Evolutionary conservation across 2,113 vertebrate genomes (phyloP), one percentile per base, ranked within the genome.

Genomic region (Microtus richardsoni): DNA sequence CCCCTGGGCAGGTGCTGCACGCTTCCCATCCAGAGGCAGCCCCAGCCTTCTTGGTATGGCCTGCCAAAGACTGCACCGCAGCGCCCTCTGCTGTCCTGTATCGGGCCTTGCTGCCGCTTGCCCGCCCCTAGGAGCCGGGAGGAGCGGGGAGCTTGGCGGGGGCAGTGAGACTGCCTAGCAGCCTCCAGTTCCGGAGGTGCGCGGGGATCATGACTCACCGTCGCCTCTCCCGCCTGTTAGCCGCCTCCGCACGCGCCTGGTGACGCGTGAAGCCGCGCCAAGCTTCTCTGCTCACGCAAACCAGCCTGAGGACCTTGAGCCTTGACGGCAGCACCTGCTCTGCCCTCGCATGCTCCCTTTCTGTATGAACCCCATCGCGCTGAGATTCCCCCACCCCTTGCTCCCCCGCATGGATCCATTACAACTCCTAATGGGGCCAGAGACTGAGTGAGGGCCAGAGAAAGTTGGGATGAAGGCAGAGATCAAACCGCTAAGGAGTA

Each of bases 81-180:
- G 96, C 94, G 91, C 95, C 96, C 97, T 92, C 97, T 97, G 94
- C 78, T 28, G 94, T 60, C 39, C 58, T 0, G 39, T 3, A 2
- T 6, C 26, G 0, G 7, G 41, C 47, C 33, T 5, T 71, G 88
- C 64, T 2, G 16, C 88, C 0, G 8, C 52, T 33, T 13, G 0
- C 52, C 44, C 9, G 10, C 30, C 82, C n/a, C 80, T 39, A 83
- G 22, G 36, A 86, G 64, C 44, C 3, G 30, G n/a, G 44, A 0
- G 4, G 77, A 39, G 19, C 0, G 13, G 4, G 58, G 52, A 87
- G 44, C 83, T 68, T 2, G 83, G 54, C 0, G 30, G 33, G 64
- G 75, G 70, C 54, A 1, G 1, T 16, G 80, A 8, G 0, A 28
- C 73, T 75, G 83, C 41, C 16, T 14, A 91, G 24, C 90, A 73